Evolutionary conservation across 1,140 invertebrate genomes (phyloP).

Genomic region (Brachionus sp.): DNA sequence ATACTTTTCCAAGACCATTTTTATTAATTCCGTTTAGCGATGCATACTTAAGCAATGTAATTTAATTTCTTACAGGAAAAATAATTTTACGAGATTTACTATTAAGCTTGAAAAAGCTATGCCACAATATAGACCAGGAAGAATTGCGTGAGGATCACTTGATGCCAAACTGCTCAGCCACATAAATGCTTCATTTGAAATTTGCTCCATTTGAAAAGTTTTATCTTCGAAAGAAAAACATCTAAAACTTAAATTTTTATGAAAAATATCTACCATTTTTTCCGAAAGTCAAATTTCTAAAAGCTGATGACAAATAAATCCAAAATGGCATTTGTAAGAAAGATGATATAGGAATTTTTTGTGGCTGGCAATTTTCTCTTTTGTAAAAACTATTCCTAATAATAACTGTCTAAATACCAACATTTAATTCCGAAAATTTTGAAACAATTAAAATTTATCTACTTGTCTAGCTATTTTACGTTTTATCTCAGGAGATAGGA

Average conservation of each 20-base stretch:
- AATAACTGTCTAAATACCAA: neutral
- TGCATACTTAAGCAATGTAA: neutral
- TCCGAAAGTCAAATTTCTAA: constrained; percentile 27
- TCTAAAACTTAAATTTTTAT: neutral
- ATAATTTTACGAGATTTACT: neutral
- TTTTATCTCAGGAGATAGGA: constrained; percentile 23
- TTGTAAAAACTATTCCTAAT: constrained; percentile 24
- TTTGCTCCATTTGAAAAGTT: constrained; percentile 15
- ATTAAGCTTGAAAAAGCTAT: constrained; percentile 1
- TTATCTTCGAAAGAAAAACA: neutral
- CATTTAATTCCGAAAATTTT: neutral
- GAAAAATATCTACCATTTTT: constrained; percentile 3
- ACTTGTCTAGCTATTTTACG: constrained; percentile 25
- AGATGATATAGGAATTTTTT: constrained; percentile 41
- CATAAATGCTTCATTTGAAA: constrained; percentile 10
- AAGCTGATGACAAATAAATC: constrained; percentile 35
- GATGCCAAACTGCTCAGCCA: constrained; percentile 17
- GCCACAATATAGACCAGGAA: neutral
- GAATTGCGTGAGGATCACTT: neutral
- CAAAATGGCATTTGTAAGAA: constrained; percentile 42
- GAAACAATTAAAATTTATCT: neutral
- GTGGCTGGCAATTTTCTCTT: constrained; percentile 35
- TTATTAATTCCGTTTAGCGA: neutral
- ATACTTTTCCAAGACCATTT: neutral
- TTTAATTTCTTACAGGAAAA: too few species aligned